Evolutionary conservation across 2,797 vertebrate genomes (phyloP), one percentile per base, ranked within the genome.

Genomic region (Leucoraja ocellata): DNA sequence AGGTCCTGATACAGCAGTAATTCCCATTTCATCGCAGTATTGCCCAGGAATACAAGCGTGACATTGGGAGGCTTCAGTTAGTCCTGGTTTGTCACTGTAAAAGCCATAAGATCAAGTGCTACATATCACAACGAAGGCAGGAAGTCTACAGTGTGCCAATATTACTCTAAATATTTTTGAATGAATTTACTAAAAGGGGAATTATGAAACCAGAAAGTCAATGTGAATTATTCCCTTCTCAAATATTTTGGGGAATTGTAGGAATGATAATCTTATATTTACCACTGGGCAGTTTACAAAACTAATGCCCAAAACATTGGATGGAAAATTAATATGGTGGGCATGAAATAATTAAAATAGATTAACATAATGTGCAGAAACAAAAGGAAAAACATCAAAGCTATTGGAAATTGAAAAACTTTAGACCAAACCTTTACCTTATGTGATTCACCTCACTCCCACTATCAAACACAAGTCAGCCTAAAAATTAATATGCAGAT

Each of bases 11-110:
- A 96, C 96, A 9, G 94, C 93, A 39, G 94, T 95, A 74, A 97
- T 95, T 73, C 97, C 96, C 0, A 94, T 93, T 93, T 96, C 95
- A 94, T 96, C 96, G 90, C 97, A 97, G 95, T 96, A 96, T 94
- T 95, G 97, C 11, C 97, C 97, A 32, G 96, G 95, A 54, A 86
- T 94, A 94, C 97, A 97, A 93, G 93, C 94, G 10, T 93, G 95
- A 94, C 97, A 97, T 94, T 97, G 96, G 63, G 94, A 95, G 79
- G 93, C 83, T 0, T 95, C 95, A 93, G 94, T 93, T 76, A 97
- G 95, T 21, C 96, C 95, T 1, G 7, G 93, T 83, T 95, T 95
- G 81, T 95, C 94, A 94, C 97, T 97, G 95, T 79, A 93, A 94
- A 86, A 90, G 94, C n/a, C 95, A 68, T 63, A 68, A 88, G 63